These are phyloP conservation scores for Anolis carolinensis DNA, from an alignment of 2,113 vertebrate genomes.

Conservation along the genomic window DNA sequence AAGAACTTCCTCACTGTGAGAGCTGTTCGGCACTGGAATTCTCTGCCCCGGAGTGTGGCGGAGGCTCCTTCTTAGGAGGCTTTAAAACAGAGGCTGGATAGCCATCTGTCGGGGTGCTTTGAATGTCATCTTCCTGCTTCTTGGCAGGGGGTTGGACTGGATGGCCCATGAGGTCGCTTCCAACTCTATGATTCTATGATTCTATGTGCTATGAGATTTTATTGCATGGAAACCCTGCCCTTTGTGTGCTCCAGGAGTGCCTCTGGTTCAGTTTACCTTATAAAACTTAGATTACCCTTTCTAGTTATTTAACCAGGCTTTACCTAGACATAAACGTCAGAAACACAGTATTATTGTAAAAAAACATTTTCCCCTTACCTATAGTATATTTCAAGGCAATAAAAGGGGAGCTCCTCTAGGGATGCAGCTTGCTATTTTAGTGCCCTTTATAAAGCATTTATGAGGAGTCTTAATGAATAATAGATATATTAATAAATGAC, in stretches of 20 bases:
- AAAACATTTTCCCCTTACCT: constrained; percentile 51
- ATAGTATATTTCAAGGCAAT: constrained; percentile 57
- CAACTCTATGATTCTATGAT: no score
- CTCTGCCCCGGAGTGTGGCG: no score
- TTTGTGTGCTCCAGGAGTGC: neutral
- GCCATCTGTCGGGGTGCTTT: no score
- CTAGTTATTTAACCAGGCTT: constrained; percentile 44
- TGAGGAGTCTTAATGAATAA: neutral
- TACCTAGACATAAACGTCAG: constrained; percentile 52
- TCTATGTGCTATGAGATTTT: neutral
- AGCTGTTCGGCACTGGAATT: no score
- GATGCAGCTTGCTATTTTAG: neutral
- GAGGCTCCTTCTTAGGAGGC: no score
- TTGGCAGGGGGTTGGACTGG: no score
- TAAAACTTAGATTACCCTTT: neutral
- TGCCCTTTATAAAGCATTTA: constrained; percentile 12
- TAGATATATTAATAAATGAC: constrained; percentile 1
- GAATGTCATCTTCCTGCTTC: no score
- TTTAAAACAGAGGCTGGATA: no score
- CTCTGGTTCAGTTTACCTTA: neutral
- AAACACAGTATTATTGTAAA: constrained; percentile 46
- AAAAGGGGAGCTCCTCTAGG: neutral
- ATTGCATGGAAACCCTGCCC: neutral
- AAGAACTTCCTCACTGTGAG: no score
- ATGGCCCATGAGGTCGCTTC: no score